phyloP scores from a whole-genome alignment of 2,888 invertebrate genomes.

The Patella ulyssiponensis region DNA sequence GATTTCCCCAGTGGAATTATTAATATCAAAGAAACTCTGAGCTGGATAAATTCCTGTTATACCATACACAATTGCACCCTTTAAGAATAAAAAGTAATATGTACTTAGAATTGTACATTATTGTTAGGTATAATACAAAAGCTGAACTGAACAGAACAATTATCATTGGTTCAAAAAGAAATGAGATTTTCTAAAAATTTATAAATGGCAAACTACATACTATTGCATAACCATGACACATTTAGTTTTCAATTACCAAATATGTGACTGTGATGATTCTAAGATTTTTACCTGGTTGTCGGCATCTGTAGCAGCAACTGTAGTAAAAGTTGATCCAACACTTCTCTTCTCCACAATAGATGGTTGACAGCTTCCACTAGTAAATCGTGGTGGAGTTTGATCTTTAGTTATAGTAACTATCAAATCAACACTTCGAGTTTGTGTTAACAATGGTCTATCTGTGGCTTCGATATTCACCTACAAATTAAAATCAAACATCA shows the following conservation, averaged over 20 bases:
- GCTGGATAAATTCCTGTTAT: slow-evolving; percentile 39
- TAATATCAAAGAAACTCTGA: slow-evolving; percentile 41
- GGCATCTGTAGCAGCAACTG: background rate
- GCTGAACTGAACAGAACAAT: no score
- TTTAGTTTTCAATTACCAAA: no score
- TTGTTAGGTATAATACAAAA: no score
- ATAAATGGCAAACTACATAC: no score
- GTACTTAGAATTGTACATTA: no score
- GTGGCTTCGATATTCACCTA: background rate
- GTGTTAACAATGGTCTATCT: slow-evolving; percentile 27
- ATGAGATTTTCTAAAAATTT: background rate
- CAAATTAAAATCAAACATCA: background rate
- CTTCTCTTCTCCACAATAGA: background rate
- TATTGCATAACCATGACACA: no score
- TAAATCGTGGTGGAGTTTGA: slow-evolving; percentile 36
- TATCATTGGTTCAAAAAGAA: no score
- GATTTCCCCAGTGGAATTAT: slow-evolving; percentile 41
- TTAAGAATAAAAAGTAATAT: slow-evolving; percentile 12
- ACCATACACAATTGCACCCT: slow-evolving; percentile 37
- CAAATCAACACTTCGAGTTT: slow-evolving; percentile 36
- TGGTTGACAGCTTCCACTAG: background rate
- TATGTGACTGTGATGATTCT: no score
- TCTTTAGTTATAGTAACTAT: slow-evolving; percentile 46
- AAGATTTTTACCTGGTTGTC: background rate
- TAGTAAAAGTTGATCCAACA: background rate